Conservation (phyloP, 2,888 invertebrate genomes). For the Tetheella fluctuosa region DNA sequence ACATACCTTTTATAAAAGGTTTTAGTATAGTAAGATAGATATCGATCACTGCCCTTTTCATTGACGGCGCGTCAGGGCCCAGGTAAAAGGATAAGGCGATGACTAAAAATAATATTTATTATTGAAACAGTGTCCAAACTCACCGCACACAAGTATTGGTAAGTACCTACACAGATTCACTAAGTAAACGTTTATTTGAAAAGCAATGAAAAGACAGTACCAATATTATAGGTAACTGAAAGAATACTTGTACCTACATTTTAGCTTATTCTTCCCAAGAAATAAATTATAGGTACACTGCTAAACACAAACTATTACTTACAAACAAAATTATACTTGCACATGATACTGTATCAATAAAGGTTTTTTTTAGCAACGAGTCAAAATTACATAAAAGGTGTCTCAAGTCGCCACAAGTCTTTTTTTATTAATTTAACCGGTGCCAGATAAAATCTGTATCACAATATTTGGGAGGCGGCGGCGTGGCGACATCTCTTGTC, state of each 20-base stretch:
- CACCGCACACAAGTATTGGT: too few relatives aligned
- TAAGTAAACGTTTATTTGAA: too few relatives aligned
- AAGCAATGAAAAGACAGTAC: too few relatives aligned
- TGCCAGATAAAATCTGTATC: conserved; percentile 74
- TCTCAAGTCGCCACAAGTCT: not conserved
- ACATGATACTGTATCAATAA: not conserved
- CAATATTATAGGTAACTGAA: too few relatives aligned
- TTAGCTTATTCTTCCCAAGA: not conserved
- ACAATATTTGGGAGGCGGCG: conserved; percentile 75
- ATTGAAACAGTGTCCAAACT: not conserved
- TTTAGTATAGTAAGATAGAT: not conserved
- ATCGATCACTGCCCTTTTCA: not conserved
- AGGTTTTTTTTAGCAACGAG: conserved; percentile 7
- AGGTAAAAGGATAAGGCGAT: not conserved
- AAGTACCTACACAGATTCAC: too few relatives aligned
- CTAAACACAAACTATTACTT: not conserved
- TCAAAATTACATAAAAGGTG: conserved; percentile 8
- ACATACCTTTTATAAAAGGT: not conserved
- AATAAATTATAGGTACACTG: not conserved
- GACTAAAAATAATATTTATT: not conserved
- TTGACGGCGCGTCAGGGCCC: not conserved
- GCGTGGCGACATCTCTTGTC: conserved; percentile 52
- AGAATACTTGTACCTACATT: too few relatives aligned
- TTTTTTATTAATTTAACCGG: conserved; percentile 13
- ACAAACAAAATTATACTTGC: not conserved